A percentile compares a stretch with the other conserved stretches of the same genome.
These are phyloP conservation scores for Sylvia atricapilla DNA, from an alignment of 2,113 vertebrate species.

Conservation along the genomic window DNA sequence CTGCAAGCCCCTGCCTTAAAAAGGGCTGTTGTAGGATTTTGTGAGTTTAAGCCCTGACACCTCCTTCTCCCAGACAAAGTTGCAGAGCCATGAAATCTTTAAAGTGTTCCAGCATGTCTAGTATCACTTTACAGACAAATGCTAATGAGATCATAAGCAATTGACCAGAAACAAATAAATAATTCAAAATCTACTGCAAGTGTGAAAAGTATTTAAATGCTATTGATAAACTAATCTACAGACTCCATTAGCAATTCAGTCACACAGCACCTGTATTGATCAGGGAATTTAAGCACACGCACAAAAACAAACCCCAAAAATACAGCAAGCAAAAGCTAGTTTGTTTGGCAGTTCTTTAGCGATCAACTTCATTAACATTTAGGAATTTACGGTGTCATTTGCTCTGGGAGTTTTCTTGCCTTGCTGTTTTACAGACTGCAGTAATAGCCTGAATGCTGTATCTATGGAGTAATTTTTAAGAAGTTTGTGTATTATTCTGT, in stretches of 20 bases:
- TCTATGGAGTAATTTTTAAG: background rate
- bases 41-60: background rate
- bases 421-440: background rate
- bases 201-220: conserved; percentile 94
- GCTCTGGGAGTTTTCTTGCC: background rate
- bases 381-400: background rate
- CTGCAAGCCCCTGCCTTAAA: background rate
- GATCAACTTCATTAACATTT: conserved; percentile 24
- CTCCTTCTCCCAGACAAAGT: background rate
- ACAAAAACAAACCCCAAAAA: conserved; percentile 43
- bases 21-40: background rate
- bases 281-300: conserved; percentile 30
- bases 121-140: conserved; percentile 82
- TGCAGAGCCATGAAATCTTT: conserved; percentile 31
- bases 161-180: conserved; percentile 90
- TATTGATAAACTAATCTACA: conserved; percentile 91
- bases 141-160: conserved; percentile 88
- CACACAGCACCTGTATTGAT: conserved; percentile 81
- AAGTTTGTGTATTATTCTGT: background rate
- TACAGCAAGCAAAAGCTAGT: background rate
- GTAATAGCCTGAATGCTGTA: background rate
- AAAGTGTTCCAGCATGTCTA: conserved; percentile 42
- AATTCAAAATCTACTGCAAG: conserved; percentile 87
- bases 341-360: conserved; percentile 13
- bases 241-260: conserved; percentile 83